Conservation (phyloP, 1,140 invertebrate species). For the Trissolcus basalis region DNA sequence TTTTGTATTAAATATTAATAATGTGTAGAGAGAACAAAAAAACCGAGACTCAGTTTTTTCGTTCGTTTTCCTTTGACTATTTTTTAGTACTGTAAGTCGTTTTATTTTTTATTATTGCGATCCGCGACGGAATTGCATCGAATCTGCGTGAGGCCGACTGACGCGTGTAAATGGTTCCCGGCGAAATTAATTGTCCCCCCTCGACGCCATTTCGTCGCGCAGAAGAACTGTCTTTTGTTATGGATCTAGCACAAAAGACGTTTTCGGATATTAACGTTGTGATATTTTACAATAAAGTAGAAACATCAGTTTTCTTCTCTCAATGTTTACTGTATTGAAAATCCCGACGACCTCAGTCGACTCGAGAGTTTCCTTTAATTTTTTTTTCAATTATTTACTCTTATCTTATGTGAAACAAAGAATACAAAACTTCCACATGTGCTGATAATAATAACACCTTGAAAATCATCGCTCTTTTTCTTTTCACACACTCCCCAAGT, state of each 20-base stretch:
- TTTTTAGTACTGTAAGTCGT: slow-evolving; percentile 29
- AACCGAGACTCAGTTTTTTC: slow-evolving; percentile 27
- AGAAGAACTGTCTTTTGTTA: slow-evolving; percentile 61
- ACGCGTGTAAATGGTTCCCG: too few species aligned
- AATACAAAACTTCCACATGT: slow-evolving; percentile 72
- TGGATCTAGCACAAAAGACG: slow-evolving; percentile 56
- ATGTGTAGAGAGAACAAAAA: slow-evolving; percentile 40
- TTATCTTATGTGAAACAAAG: slow-evolving; percentile 63
- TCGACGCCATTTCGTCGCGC: slow-evolving; percentile 43
- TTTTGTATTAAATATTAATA: slow-evolving; percentile 61
- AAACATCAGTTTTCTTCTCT: slow-evolving; percentile 66
- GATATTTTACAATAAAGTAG: slow-evolving; percentile 74
- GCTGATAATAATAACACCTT: slow-evolving; percentile 74
- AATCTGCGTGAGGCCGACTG: background rate
- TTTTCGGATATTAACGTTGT: slow-evolving; percentile 70
- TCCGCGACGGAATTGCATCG: slow-evolving; percentile 33
- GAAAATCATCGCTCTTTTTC: slow-evolving; percentile 57
- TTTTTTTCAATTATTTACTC: slow-evolving; percentile 44
- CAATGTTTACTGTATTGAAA: slow-evolving; percentile 65
- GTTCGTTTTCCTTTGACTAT: slow-evolving; percentile 32
- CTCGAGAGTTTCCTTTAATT: slow-evolving; percentile 45
- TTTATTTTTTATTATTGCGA: slow-evolving; percentile 36
- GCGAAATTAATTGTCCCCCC: background rate
- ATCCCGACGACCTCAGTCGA: slow-evolving; percentile 5
- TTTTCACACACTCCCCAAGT: background rate